A percentile compares a stretch with the other conserved stretches of the same genome.
phyloP scores from a whole-genome alignment of 2,797 vertebrate genomes.

The Lutra lutra region DNA sequence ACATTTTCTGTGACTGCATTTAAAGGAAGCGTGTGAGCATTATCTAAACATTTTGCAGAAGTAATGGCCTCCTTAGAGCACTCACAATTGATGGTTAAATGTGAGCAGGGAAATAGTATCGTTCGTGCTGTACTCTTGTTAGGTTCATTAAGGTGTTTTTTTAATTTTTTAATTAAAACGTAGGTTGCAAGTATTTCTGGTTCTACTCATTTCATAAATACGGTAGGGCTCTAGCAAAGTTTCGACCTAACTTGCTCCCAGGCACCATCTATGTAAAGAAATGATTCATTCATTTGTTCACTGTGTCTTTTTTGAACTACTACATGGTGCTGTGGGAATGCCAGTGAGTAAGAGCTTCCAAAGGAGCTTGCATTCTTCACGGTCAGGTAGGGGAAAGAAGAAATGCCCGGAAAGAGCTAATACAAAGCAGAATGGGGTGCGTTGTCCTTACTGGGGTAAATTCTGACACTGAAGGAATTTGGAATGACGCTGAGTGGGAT shows the following conservation, averaged over 20 bases:
- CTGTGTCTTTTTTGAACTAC: constrained; percentile 25
- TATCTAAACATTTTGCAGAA: constrained; percentile 78
- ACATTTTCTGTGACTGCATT: constrained; percentile 61
- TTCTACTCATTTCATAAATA: constrained; percentile 65
- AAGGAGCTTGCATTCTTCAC: background rate
- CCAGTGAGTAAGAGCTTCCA: constrained; percentile 20
- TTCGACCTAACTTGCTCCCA: constrained; percentile 38
- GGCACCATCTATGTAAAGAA: constrained; percentile 59
- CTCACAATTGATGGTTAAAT: constrained; percentile 49
- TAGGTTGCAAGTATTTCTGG: constrained; percentile 51
- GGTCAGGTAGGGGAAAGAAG: constrained; percentile 43
- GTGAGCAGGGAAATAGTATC: background rate
- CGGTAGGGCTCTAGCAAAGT: constrained; percentile 13
- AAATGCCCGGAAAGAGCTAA: background rate
- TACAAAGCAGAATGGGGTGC: background rate
- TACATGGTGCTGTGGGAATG: constrained; percentile 12
- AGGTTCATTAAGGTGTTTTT: background rate
- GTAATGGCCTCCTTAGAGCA: constrained; percentile 59
- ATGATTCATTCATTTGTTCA: constrained; percentile 68
- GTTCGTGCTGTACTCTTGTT: background rate
- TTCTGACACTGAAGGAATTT: constrained; percentile 27
- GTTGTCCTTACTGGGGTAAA: background rate
- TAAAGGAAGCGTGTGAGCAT: constrained; percentile 47
- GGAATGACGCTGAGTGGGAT: constrained; percentile 16
- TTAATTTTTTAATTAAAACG: background rate